Conservation (phyloP, 2,797 vertebrate species). For the Crocidura indochinensis region DNA sequence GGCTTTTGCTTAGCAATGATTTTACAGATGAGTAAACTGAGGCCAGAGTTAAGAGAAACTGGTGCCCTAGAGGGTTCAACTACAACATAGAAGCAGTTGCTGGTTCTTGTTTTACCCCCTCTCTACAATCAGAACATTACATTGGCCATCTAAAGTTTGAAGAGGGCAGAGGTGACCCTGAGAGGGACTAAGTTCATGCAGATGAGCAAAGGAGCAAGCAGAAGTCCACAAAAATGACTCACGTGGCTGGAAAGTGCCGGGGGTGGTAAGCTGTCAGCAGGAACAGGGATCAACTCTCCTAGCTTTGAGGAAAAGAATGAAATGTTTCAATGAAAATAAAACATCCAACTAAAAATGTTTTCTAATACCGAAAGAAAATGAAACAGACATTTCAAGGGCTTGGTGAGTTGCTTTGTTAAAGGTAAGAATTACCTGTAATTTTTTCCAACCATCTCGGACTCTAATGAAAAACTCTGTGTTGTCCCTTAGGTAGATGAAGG, state of each 20-base stretch:
- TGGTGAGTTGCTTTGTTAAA: neutral
- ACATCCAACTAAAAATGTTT: conserved; percentile 7
- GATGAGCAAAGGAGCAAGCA: neutral
- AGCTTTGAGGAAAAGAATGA: conserved; percentile 91
- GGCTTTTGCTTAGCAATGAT: neutral
- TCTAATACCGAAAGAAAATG: conserved; percentile 10
- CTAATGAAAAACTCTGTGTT: conserved; percentile 95
- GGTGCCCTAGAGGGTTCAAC: neutral
- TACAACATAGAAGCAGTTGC: neutral
- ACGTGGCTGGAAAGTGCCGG: conserved; percentile 92
- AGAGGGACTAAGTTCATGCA: neutral
- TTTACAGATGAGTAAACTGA: conserved; percentile 51
- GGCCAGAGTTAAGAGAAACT: neutral
- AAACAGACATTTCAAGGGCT: neutral
- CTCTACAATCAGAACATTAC: neutral
- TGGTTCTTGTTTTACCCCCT: neutral
- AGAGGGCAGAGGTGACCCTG: neutral
- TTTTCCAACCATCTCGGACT: conserved; percentile 96
- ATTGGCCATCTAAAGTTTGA: neutral
- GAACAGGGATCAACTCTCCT: conserved; percentile 94
- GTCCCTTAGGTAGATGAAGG: conserved; percentile 92
- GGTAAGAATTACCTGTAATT: conserved; percentile 93
- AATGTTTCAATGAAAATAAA: conserved; percentile 59
- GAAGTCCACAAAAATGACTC: conserved; percentile 77
- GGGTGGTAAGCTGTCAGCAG: conserved; percentile 90